A percentile compares a stretch with the other conserved stretches of the same genome.
Evolutionary conservation across 2,888 invertebrate genomes (phyloP).

Genomic region (Laspeyria flexula): DNA sequence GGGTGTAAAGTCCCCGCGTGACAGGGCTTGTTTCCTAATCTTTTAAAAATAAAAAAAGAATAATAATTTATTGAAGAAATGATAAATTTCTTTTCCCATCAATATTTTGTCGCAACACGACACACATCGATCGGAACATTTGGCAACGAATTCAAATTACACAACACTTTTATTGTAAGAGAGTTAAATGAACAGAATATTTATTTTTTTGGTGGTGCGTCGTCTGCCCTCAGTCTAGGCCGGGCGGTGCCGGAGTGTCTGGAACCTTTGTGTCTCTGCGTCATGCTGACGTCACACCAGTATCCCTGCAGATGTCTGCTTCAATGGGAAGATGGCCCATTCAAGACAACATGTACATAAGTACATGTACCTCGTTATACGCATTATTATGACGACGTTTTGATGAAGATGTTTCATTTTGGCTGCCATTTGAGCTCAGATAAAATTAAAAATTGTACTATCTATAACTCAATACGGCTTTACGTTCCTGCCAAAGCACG

Average conservation of each 20-base stretch:
- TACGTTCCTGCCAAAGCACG: no score
- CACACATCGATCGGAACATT: slow-evolving; percentile 12
- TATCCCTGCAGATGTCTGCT: background rate
- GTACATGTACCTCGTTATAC: no score
- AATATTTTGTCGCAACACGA: background rate
- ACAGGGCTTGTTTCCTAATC: no score
- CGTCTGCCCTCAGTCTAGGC: slow-evolving; percentile 72
- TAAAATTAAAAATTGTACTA: no score
- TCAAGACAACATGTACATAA: background rate
- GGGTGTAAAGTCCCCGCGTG: no score
- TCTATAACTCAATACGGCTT: no score
- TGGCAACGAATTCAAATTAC: slow-evolving; percentile 35
- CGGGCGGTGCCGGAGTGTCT: slow-evolving; percentile 68
- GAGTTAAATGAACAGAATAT: slow-evolving; percentile 38
- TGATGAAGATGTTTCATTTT: no score
- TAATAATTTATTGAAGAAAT: no score
- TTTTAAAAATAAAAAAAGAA: no score
- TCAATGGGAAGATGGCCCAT: background rate
- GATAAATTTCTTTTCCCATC: no score
- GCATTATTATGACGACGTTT: no score
- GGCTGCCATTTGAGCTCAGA: no score
- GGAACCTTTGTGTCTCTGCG: slow-evolving; percentile 34
- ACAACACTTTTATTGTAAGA: slow-evolving; percentile 34
- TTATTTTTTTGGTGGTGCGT: slow-evolving; percentile 50
- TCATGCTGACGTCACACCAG: slow-evolving; percentile 27